Conservation (phyloP, 2,113 vertebrate species). For the Oreamnos americanus region DNA sequence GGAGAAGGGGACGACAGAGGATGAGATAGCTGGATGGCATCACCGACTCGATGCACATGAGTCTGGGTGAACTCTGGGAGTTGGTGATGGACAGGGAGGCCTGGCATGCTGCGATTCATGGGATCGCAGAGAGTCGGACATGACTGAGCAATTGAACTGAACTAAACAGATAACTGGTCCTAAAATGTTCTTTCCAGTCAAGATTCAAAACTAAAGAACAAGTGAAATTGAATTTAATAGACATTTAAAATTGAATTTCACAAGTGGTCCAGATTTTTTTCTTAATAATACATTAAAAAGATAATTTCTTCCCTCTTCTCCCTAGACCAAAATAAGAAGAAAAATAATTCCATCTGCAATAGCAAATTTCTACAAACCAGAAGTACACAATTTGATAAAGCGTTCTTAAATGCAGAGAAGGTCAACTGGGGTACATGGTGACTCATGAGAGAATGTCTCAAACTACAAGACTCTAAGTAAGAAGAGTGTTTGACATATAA, state of each 20-base stretch:
- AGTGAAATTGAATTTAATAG: background rate
- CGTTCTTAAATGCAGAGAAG: background rate
- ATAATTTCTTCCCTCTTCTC: background rate
- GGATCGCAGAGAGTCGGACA: too few relatives aligned
- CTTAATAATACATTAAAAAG: background rate
- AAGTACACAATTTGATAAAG: background rate
- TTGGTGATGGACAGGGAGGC: too few relatives aligned
- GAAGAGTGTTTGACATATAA: background rate
- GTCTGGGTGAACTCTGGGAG: too few relatives aligned
- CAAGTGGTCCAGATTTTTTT: background rate
- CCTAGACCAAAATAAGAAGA: background rate
- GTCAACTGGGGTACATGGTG: background rate
- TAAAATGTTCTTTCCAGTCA: background rate
- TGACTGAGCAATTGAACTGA: too few relatives aligned
- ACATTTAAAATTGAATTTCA: background rate
- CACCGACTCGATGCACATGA: too few relatives aligned
- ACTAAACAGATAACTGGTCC: background rate
- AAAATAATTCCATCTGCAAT: background rate
- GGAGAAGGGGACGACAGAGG: too few relatives aligned
- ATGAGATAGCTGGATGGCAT: too few relatives aligned
- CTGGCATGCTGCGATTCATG: too few relatives aligned
- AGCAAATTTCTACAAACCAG: background rate
- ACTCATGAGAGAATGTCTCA: background rate
- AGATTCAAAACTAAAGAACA: background rate
- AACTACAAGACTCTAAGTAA: background rate